These are phyloP conservation scores for Eupsilia transversa DNA, from an alignment of 2,888 invertebrate genomes.

Conservation along the genomic window DNA sequence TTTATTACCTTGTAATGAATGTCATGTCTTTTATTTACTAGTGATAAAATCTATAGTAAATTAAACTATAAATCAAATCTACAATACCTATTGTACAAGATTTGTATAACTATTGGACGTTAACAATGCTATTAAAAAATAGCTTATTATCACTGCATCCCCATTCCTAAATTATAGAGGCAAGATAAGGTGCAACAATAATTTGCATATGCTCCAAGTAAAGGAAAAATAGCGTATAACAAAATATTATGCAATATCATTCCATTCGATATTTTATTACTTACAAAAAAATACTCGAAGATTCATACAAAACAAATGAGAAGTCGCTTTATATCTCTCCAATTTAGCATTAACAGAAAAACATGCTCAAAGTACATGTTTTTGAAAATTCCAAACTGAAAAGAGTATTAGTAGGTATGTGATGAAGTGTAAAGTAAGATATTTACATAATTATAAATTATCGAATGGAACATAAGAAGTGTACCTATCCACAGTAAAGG, in stretches of 20 bases:
- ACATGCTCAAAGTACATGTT: slow-evolving; percentile 61
- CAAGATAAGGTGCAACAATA: slow-evolving; percentile 74
- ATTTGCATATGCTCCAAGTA: slow-evolving; percentile 57
- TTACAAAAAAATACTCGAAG: slow-evolving; percentile 10
- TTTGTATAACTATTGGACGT: slow-evolving; percentile 78
- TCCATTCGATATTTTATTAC: slow-evolving; percentile 56
- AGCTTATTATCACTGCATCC: slow-evolving; percentile 67
- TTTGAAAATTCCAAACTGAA: slow-evolving; percentile 77
- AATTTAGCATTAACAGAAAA: slow-evolving; percentile 75
- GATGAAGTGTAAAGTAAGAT: slow-evolving; percentile 1
- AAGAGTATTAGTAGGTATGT: slow-evolving; percentile 65
- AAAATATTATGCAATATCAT: slow-evolving; percentile 57
- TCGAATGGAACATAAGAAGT: slow-evolving; percentile 57
- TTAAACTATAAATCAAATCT: slow-evolving; percentile 72
- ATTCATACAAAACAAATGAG: slow-evolving; percentile 13
- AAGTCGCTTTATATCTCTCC: slow-evolving; percentile 64
- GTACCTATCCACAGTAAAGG: slow-evolving; percentile 61
- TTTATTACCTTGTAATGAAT: slow-evolving; percentile 71
- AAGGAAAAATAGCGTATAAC: slow-evolving; percentile 44
- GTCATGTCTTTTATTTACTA: slow-evolving; percentile 75
- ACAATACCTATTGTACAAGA: slow-evolving; percentile 78
- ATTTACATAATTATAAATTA: slow-evolving; percentile 55
- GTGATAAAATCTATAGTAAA: slow-evolving; percentile 68
- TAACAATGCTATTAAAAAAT: slow-evolving; percentile 64
- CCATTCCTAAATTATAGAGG: slow-evolving; percentile 65